These are phyloP conservation scores for Mellilla xanthometata DNA, from an alignment of 2,888 invertebrate species.

Conservation along the genomic window DNA sequence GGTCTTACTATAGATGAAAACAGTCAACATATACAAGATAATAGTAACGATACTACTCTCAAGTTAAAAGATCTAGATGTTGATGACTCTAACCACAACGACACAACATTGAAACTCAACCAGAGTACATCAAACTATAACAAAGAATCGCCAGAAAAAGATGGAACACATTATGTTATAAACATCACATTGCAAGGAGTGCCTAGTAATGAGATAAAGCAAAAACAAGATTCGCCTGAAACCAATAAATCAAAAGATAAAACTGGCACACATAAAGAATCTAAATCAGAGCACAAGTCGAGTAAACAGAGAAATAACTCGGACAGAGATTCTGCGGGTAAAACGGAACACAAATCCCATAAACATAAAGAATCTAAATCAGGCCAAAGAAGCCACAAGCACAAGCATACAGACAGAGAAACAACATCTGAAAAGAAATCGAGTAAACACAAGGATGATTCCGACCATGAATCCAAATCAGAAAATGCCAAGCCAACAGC, in stretches of 20 bases:
- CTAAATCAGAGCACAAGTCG: conserved; percentile 11
- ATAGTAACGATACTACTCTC: conserved; percentile 44
- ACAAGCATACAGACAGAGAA: conserved; percentile 6
- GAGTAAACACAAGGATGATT: conserved; percentile 16
- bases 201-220: conserved; percentile 40
- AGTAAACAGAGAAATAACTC: conserved; percentile 6
- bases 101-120: conserved; percentile 53
- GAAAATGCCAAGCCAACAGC: conserved; percentile 49
- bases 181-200: conserved; percentile 72
- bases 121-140: conserved; percentile 24
- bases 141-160: conserved; percentile 19
- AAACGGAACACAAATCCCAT: conserved; percentile 3
- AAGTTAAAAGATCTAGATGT: conserved; percentile 38
- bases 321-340: conserved; percentile 10
- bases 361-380: conserved; percentile 11
- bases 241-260: conserved; percentile 17
- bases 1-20: conserved; percentile 60
- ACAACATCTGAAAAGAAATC: conserved; percentile 20
- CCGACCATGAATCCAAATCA: conserved; percentile 33
- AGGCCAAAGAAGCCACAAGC: conserved; percentile 19
- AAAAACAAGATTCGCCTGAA: conserved; percentile 2
- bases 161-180: conserved; percentile 52
- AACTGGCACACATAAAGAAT: conserved; percentile 6
- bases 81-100: conserved; percentile 39
- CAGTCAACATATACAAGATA: conserved; percentile 26